Percentiles rank a stretch among this genome's conserved stretches.
Conservation (phyloP, 2,797 vertebrate species). For the Coranthus polyacanthus region DNA sequence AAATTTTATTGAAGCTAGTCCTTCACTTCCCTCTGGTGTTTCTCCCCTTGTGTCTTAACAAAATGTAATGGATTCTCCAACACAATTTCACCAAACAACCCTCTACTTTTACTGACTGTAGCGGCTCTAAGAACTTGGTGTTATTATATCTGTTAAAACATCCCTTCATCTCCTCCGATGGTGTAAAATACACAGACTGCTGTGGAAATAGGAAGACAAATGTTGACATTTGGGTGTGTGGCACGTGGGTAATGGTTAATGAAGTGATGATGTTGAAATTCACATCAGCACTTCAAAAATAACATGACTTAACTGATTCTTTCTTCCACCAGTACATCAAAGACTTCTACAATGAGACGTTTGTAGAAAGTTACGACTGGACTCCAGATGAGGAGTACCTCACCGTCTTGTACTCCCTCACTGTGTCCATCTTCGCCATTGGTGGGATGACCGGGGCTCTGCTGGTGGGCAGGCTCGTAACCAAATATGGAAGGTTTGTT, state of each 20-base stretch:
- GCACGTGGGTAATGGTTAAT: slow-evolving; percentile 18
- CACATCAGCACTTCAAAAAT: not conserved
- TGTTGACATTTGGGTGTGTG: slow-evolving; percentile 18
- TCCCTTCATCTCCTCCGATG: not conserved
- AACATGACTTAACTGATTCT: not conserved
- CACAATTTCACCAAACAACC: too few species aligned
- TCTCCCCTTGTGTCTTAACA: slow-evolving; percentile 10
- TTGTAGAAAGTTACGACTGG: slow-evolving; percentile 73
- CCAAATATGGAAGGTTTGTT: slow-evolving; percentile 88
- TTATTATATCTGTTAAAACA: slow-evolving; percentile 9
- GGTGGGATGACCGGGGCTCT: slow-evolving; percentile 89
- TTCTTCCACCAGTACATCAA: slow-evolving; percentile 87
- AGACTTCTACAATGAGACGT: slow-evolving; percentile 90
- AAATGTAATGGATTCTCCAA: slow-evolving; percentile 11
- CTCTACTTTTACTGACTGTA: too few species aligned
- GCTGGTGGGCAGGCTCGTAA: slow-evolving; percentile 87
- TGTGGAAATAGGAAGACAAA: slow-evolving; percentile 13
- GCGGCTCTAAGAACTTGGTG: not conserved
- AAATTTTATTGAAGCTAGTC: not conserved
- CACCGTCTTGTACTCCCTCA: slow-evolving; percentile 90
- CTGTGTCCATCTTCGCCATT: slow-evolving; percentile 91
- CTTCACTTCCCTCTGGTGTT: not conserved
- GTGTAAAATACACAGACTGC: not conserved
- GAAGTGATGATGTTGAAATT: slow-evolving; percentile 4
- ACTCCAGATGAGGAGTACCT: slow-evolving; percentile 70